Percentiles rank a stretch among this genome's conserved stretches.
phyloP scores from a whole-genome alignment of 2,113 vertebrate species.

The Neogale vison region DNA sequence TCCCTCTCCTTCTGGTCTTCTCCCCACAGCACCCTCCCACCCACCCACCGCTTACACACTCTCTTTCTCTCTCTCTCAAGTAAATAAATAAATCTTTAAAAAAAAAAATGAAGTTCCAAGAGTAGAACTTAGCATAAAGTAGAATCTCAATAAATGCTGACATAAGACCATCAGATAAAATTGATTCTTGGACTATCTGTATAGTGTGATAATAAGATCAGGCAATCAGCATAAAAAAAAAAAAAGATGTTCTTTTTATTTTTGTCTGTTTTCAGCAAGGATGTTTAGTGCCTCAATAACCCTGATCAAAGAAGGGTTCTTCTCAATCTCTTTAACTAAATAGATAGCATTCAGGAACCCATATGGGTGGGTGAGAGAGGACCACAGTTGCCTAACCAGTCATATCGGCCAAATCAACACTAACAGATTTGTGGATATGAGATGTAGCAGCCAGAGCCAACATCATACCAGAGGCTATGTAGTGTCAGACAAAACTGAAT shows the following conservation, averaged over 20 bases:
- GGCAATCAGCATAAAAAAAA: neutral
- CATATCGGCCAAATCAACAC: neutral
- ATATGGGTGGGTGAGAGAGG: neutral
- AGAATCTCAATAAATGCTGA: neutral
- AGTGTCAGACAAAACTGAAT: neutral
- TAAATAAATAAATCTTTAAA: neutral
- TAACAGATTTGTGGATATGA: neutral
- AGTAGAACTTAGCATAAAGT: neutral
- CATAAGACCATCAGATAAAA: neutral
- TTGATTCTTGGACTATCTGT: neutral
- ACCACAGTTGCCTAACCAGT: neutral
- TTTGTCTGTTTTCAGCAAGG: neutral
- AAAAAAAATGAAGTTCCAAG: neutral
- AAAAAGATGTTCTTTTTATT: neutral
- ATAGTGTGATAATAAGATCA: neutral
- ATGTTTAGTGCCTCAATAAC: neutral
- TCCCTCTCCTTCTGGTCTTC: too few relatives aligned
- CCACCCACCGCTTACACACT: too few relatives aligned
- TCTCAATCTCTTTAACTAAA: neutral
- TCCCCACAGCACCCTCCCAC: too few relatives aligned
- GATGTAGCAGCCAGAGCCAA: neutral
- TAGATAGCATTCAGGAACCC: neutral
- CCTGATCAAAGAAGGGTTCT: neutral
- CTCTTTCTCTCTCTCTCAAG: neutral
- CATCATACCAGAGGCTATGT: neutral